Percentiles rank a stretch among this genome's conserved stretches.
Conservation (phyloP, 2,113 vertebrate genomes). For the Oncorhynchus kisutch region DNA sequence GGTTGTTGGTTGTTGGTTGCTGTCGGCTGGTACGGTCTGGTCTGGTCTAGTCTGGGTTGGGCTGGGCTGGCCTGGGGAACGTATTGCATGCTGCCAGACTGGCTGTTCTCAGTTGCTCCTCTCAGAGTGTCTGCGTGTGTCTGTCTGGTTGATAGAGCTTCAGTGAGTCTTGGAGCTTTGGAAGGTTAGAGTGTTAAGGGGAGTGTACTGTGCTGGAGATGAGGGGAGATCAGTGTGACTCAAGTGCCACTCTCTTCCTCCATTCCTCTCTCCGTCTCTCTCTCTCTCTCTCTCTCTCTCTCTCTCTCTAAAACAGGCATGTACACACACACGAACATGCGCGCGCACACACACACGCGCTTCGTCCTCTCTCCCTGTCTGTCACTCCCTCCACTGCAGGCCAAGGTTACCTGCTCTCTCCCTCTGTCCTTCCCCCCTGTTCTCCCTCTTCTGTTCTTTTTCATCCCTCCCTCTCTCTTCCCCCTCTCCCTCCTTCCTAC, state of each 20-base stretch:
- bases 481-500: slow-evolving; percentile 42
- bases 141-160: slow-evolving; percentile 56
- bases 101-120: slow-evolving; percentile 25
- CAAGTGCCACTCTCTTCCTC: too few species aligned
- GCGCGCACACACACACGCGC: neutral
- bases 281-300: neutral
- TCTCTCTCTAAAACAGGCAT: neutral
- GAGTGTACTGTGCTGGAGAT: slow-evolving; percentile 38
- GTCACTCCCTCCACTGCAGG: too few species aligned
- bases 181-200: slow-evolving; percentile 51
- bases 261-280: neutral
- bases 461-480: slow-evolving; percentile 48
- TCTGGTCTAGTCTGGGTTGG: slow-evolving; percentile 50
- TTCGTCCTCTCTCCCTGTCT: neutral
- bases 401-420: too few species aligned
- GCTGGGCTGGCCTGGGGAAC: slow-evolving; percentile 42
- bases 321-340: neutral
- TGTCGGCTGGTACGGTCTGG: slow-evolving; percentile 48
- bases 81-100: slow-evolving; percentile 40
- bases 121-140: slow-evolving; percentile 59
- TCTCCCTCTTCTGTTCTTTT: too few species aligned
- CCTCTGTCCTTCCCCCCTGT: too few species aligned
- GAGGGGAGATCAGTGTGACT: slow-evolving; percentile 27
- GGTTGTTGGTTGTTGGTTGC: slow-evolving; percentile 46
- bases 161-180: slow-evolving; percentile 13